These are phyloP conservation scores for Troides aeacus DNA, from an alignment of 2,888 invertebrate species.

Conservation along the genomic window DNA sequence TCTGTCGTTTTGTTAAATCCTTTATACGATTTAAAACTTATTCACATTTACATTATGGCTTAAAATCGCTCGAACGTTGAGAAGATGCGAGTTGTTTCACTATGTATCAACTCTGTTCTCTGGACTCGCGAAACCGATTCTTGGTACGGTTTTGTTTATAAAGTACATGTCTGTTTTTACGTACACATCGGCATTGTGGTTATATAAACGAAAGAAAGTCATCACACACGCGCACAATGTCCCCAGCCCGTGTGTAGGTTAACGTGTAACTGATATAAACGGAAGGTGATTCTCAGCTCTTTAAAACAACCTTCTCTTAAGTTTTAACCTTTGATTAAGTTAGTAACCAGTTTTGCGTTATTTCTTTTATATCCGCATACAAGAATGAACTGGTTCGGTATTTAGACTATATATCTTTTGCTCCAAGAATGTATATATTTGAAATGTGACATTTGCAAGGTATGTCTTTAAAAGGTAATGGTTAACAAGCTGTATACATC, in stretches of 20 bases:
- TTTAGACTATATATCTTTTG: constrained; percentile 5
- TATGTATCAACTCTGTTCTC: constrained; percentile 28
- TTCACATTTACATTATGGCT: background rate
- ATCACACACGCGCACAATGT: constrained; percentile 38
- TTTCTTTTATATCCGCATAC: constrained; percentile 11
- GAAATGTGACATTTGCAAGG: background rate
- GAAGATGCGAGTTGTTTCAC: constrained; percentile 14
- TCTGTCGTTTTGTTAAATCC: background rate
- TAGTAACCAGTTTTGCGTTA: constrained; percentile 40
- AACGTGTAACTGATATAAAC: constrained; percentile 57
- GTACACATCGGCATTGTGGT: constrained; percentile 41
- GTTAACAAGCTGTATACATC: background rate
- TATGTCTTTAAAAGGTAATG: background rate
- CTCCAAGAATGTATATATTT: background rate
- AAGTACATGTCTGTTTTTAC: constrained; percentile 47
- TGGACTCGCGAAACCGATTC: constrained; percentile 33
- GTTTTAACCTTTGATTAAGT: constrained; percentile 39
- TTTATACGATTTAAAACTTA: background rate
- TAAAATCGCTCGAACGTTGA: constrained; percentile 8
- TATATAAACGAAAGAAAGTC: constrained; percentile 58
- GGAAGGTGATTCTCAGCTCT: constrained; percentile 56
- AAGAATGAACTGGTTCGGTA: constrained; percentile 13
- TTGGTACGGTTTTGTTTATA: constrained; percentile 50
- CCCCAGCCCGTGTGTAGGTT: constrained; percentile 45
- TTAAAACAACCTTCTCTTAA: constrained; percentile 44